Conservation (phyloP, 2,113 vertebrate species). For the Rattus norvegicus region GRCr8 NC_086023.1:61546001-61546500, state of each 20-base stretch:
- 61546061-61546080: neutral
- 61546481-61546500: conserved; percentile 73
- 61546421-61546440: conserved; percentile 73
- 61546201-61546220: neutral
- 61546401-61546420: conserved; percentile 71
- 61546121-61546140: conserved; percentile 32
- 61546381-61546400: conserved; percentile 73
- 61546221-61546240: neutral
- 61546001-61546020: neutral
- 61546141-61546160: neutral
- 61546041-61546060: neutral
- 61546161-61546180: neutral
- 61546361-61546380: conserved; percentile 66
- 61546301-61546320: conserved; percentile 23
- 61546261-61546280: neutral
- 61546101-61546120: neutral
- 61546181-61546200: neutral
- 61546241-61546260: neutral
- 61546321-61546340: neutral
- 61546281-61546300: neutral
- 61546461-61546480: conserved; percentile 75
- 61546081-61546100: neutral
- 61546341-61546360: conserved; percentile 61
- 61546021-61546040: neutral
- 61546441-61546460: conserved; percentile 75